These are phyloP conservation scores for Probaryconus sp. DNA, from an alignment of 1,140 invertebrate species.

Conservation along the genomic window DNA sequence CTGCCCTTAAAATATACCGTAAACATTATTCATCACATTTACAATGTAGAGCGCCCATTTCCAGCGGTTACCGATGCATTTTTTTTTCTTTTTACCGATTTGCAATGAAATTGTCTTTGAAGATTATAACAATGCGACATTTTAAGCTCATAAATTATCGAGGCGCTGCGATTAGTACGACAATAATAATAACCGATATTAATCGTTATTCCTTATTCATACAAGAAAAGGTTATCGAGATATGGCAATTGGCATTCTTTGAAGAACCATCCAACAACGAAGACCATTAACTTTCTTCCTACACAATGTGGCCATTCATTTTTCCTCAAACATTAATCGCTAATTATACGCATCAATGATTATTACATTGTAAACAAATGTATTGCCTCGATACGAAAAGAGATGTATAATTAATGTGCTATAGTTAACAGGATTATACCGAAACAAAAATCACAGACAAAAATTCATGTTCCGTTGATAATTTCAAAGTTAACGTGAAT, in stretches of 20 bases:
- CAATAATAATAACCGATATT: constrained; percentile 1
- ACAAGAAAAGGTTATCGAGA: constrained; percentile 13
- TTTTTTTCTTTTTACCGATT: constrained; percentile 41
- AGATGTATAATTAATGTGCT: no score
- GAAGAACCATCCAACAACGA: neutral
- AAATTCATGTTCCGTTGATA: no score
- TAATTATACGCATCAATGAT: no score
- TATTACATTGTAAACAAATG: no score
- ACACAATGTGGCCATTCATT: no score
- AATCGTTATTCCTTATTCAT: constrained; percentile 1
- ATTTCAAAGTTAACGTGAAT: no score
- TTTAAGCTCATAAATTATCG: neutral
- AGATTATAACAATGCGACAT: constrained; percentile 7
- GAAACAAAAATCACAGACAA: no score
- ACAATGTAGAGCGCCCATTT: constrained; percentile 35
- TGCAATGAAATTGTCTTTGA: constrained; percentile 21
- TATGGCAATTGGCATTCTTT: constrained; percentile 6
- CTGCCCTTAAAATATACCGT: constrained; percentile 41
- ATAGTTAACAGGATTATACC: no score
- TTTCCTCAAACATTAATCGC: no score
- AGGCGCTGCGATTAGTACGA: neutral
- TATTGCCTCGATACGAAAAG: no score
- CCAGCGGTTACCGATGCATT: constrained; percentile 44
- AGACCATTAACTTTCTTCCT: constrained; percentile 1
- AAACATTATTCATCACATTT: constrained; percentile 51